A percentile compares a stretch with the other conserved stretches of the same genome.
Evolutionary conservation across 2,888 invertebrate genomes (phyloP).

Genomic region (Cactoblastis cactorum): DNA sequence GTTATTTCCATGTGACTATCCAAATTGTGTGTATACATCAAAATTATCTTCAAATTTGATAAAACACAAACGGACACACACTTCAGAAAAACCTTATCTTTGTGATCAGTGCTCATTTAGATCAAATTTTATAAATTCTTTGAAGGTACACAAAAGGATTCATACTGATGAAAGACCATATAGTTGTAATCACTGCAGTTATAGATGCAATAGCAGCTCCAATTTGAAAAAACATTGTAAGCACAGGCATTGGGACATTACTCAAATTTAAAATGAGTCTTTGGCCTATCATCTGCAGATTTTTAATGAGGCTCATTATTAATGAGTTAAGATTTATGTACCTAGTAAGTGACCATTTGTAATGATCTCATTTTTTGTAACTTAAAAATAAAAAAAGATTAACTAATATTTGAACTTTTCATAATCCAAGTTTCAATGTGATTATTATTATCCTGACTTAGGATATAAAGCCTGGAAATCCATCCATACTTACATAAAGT

Average conservation of each 20-base stretch:
- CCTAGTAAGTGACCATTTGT: no score
- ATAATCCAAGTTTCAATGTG: no score
- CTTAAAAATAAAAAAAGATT: no score
- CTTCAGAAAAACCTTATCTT: slow-evolving; percentile 63
- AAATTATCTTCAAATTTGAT: slow-evolving; percentile 69
- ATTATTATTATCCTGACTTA: no score
- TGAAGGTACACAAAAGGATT: slow-evolving; percentile 63
- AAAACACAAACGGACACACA: slow-evolving; percentile 66
- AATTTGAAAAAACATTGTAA: slow-evolving; percentile 68
- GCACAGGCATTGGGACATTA: slow-evolving; percentile 42
- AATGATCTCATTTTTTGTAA: no score
- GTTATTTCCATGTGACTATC: slow-evolving; percentile 67
- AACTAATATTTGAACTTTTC: no score
- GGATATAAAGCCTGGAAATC: no score
- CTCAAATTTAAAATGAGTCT: slow-evolving; percentile 17
- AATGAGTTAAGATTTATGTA: no score
- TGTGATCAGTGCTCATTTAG: slow-evolving; percentile 71
- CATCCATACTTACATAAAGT: no score
- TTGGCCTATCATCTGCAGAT: no score
- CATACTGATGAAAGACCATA: slow-evolving; percentile 65
- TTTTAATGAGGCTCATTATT: no score
- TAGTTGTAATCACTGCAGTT: slow-evolving; percentile 55
- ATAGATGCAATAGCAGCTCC: slow-evolving; percentile 69
- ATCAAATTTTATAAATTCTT: slow-evolving; percentile 67
- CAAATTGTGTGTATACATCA: slow-evolving; percentile 75